Evolutionary conservation across 1,140 invertebrate genomes (phyloP).

Genomic region (Mycetomoellerius zeteki): DNA sequence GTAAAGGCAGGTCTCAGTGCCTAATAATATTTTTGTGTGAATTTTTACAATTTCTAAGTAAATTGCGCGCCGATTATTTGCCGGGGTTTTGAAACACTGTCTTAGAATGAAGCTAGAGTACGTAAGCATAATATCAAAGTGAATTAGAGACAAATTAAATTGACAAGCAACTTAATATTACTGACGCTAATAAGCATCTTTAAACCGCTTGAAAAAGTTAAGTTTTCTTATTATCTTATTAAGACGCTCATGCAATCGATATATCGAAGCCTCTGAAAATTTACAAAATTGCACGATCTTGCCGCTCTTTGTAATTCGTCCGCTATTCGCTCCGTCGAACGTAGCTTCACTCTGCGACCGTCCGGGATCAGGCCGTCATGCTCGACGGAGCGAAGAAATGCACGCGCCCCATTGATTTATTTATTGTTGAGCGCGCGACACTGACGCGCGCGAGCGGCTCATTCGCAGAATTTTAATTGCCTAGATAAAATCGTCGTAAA

Average conservation of each 20-base stretch:
- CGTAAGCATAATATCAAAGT: too few relatives aligned
- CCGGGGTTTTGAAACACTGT: too few relatives aligned
- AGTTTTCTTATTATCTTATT: not conserved
- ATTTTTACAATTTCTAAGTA: too few relatives aligned
- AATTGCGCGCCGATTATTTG: too few relatives aligned
- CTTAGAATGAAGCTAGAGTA: too few relatives aligned
- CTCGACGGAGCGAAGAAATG: slow-evolving; percentile 74
- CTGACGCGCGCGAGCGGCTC: slow-evolving; percentile 48
- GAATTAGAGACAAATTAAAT: too few relatives aligned
- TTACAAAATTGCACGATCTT: slow-evolving; percentile 32
- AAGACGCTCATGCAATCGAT: not conserved
- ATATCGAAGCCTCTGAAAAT: not conserved
- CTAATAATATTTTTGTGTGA: too few relatives aligned
- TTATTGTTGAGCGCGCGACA: slow-evolving; percentile 68
- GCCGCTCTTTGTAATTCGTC: slow-evolving; percentile 17
- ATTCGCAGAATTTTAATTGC: slow-evolving; percentile 74
- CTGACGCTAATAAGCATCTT: too few relatives aligned
- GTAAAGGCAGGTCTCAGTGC: too few relatives aligned
- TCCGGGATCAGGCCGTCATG: slow-evolving; percentile 65
- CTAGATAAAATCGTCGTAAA: slow-evolving; percentile 58
- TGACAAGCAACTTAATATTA: too few relatives aligned
- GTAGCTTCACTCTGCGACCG: slow-evolving; percentile 29
- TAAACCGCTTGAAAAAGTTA: too few relatives aligned
- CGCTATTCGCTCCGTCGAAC: slow-evolving; percentile 25
- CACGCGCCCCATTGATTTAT: slow-evolving; percentile 74